Evolutionary conservation across 2,797 vertebrate species (phyloP), one percentile per base, ranked within the genome.

Genomic region (Lophius americanus): DNA sequence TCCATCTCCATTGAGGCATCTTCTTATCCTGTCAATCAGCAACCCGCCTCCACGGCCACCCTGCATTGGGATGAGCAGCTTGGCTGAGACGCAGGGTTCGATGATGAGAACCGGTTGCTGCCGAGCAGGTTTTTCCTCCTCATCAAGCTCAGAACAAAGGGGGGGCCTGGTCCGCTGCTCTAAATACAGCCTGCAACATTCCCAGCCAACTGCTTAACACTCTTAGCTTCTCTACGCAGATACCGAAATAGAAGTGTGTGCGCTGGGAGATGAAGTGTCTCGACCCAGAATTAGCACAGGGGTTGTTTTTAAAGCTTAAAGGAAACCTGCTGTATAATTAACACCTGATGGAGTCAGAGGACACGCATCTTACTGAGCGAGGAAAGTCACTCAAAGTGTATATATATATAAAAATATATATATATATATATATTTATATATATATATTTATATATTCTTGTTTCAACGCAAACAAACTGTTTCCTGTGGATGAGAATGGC

Each of bases 21-120:
- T 78, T 81, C 79, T 85, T 81, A 85, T 86, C 85, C 76, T 90
- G 89, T 89, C 91, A 90, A 86, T 92, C 91, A 90, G 73, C 67
- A 47, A 69, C 68, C 74, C 72, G 65, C 79, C 80, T 76, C 78
- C 80, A 53, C 74, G 60, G 56, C 73, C 12, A 68, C 74, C 73
- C 76, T 53, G 76, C 3, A 61, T 70, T 32, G 77, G 62, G 75
- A 78, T 71, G 75, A 85, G 84, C 89, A 87, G 86, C 86, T 89
- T 91, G 87, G 84, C 86, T 65, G 64, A 87, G 85, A 87, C 70
- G 81, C 82, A 74, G 80, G 79, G 80, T 66, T 66, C 23, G 84
- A 87, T 89, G 88, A 91, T 88, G 87, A 88, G 87, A 84, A 76
- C 85, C 88, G 81, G 81, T 82, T 60, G 76, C 79, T 79, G 80